Conservation (phyloP, 2,113 vertebrate species). For the Thomomys bottae region DNA sequence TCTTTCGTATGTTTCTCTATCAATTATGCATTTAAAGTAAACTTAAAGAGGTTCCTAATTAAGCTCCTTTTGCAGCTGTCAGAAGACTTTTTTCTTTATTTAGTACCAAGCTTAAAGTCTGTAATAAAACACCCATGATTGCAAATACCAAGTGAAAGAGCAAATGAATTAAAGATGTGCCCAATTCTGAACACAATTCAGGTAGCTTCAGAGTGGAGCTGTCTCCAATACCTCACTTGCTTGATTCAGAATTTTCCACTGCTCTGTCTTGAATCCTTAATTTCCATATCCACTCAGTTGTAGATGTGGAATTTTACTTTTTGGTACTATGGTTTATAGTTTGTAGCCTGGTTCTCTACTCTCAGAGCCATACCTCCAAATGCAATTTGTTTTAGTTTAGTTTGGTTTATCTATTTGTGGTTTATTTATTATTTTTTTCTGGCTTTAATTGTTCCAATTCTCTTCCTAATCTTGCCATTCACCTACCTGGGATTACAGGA, state of each 20-base stretch:
- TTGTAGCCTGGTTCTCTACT: not conserved
- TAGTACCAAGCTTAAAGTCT: constrained; percentile 66
- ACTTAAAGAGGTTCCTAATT: constrained; percentile 83
- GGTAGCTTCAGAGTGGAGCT: not conserved
- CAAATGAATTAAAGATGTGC: constrained; percentile 75
- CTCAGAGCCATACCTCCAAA: too few species aligned
- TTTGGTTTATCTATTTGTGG: too few species aligned
- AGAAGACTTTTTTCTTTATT: constrained; percentile 81
- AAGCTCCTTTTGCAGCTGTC: constrained; percentile 80
- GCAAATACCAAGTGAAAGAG: constrained; percentile 66
- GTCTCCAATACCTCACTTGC: not conserved
- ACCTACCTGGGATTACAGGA: too few species aligned
- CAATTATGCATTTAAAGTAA: constrained; percentile 81
- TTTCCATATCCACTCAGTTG: not conserved
- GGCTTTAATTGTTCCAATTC: too few species aligned
- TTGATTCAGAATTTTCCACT: constrained; percentile 20
- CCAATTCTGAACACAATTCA: constrained; percentile 61
- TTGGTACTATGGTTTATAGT: too few species aligned
- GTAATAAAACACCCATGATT: constrained; percentile 77
- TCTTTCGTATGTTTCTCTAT: constrained; percentile 75
- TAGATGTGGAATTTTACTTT: not conserved
- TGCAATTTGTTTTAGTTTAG: too few species aligned
- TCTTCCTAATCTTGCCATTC: too few species aligned
- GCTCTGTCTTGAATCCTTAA: not conserved
- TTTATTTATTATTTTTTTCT: too few species aligned